A percentile compares a stretch with the other conserved stretches of the same genome.
Evolutionary conservation across 2,888 invertebrate genomes (phyloP).

Genomic region (Thyatira batis): DNA sequence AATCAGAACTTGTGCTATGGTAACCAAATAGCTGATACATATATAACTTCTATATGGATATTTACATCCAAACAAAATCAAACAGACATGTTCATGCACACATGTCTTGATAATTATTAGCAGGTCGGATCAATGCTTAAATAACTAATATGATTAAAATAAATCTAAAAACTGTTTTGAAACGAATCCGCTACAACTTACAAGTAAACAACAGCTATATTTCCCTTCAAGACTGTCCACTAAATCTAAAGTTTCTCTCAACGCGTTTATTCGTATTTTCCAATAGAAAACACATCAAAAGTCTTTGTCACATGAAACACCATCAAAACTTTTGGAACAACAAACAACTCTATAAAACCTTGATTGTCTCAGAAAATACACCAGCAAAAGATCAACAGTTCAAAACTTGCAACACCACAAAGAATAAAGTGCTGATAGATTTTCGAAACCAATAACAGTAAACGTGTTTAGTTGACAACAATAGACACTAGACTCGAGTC

Average conservation of each 20-base stretch:
- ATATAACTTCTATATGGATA: too few species aligned
- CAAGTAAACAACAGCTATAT: neutral
- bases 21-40: too few species aligned
- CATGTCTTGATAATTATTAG: too few species aligned
- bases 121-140: too few species aligned
- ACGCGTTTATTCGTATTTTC: neutral
- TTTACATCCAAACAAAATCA: too few species aligned
- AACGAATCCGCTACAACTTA: neutral
- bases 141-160: neutral
- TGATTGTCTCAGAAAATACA: neutral
- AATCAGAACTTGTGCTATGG: too few species aligned
- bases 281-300: neutral
- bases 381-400: neutral
- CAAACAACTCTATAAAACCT: neutral
- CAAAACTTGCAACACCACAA: neutral
- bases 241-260: neutral
- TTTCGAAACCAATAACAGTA: neutral
- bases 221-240: neutral
- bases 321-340: neutral
- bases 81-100: too few species aligned
- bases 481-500: neutral
- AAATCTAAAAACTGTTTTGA: neutral
- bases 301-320: neutral
- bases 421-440: conserved; percentile 1
- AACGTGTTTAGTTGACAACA: neutral